Evolutionary conservation across 2,888 invertebrate genomes (phyloP).

Genomic region (Diachrysia chrysitis): DNA sequence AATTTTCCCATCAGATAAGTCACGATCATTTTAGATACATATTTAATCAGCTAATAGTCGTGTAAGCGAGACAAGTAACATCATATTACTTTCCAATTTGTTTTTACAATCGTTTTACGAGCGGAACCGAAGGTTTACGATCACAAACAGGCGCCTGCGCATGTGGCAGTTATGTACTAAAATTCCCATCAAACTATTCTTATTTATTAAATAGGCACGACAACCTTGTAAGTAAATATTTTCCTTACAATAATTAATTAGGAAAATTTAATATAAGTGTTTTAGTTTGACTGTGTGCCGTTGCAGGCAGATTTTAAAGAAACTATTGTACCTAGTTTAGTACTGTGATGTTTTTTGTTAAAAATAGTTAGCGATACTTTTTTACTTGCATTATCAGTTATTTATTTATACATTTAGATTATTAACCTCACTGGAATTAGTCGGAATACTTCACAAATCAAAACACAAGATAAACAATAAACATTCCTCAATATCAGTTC

Average conservation of each 20-base stretch:
- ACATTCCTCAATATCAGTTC: conserved; percentile 53
- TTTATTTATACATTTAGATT: background rate
- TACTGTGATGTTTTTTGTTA: too few relatives aligned
- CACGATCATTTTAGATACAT: conserved; percentile 21
- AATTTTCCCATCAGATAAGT: conserved; percentile 13
- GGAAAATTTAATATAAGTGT: too few relatives aligned
- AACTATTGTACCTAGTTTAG: too few relatives aligned
- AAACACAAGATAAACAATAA: conserved; percentile 43
- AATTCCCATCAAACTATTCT: conserved; percentile 57
- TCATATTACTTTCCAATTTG: conserved; percentile 64
- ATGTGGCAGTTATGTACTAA: conserved; percentile 51
- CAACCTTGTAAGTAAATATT: conserved; percentile 42
- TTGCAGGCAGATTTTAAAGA: too few relatives aligned
- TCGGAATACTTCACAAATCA: conserved; percentile 6
- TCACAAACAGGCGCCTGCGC: conserved; percentile 41
- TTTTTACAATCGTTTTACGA: conserved; percentile 69
- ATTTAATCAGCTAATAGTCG: conserved; percentile 52
- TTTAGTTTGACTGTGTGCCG: too few relatives aligned
- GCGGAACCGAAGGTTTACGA: conserved; percentile 70
- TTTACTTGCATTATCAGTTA: background rate
- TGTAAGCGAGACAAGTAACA: conserved; percentile 37
- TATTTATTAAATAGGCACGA: conserved; percentile 34
- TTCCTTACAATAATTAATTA: background rate
- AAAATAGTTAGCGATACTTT: too few relatives aligned
- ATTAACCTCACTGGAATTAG: background rate